These are phyloP conservation scores for Basileuterus tristriatus DNA, from an alignment of 2,797 vertebrate species.

Conservation along the genomic window DNA sequence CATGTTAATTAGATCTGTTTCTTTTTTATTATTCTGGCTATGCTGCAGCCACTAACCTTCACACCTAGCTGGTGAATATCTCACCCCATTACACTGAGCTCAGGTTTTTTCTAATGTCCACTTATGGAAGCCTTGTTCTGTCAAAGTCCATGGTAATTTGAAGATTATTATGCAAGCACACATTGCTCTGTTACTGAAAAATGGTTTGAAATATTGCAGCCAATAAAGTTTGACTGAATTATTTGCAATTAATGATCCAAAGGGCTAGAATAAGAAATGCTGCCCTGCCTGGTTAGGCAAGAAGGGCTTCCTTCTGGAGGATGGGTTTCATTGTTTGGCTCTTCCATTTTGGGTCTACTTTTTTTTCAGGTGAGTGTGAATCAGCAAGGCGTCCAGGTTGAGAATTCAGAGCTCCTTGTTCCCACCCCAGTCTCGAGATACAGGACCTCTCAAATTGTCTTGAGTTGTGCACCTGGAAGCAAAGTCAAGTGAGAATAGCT, in stretches of 20 bases:
- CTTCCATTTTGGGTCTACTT: not conserved
- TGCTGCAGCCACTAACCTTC: not conserved
- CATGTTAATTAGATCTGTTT: not conserved
- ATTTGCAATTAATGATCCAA: not conserved
- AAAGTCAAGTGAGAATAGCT: not conserved
- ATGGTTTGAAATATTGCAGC: not conserved
- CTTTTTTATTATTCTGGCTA: not conserved
- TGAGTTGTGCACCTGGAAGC: not conserved
- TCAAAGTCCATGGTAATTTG: not conserved
- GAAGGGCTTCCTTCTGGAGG: not conserved
- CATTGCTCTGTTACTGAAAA: not conserved
- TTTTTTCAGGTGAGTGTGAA: not conserved
- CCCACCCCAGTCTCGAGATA: not conserved
- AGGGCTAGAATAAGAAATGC: not conserved
- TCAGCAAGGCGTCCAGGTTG: not conserved
- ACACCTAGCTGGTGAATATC: not conserved
- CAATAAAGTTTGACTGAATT: not conserved
- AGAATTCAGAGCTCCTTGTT: not conserved
- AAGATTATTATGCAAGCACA: conserved; percentile 26
- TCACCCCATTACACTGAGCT: not conserved
- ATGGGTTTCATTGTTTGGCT: not conserved
- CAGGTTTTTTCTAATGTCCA: not conserved
- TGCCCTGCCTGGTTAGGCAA: not conserved
- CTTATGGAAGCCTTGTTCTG: not conserved
- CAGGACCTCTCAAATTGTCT: not conserved